Evolutionary conservation across 2,797 vertebrate genomes (phyloP).

Genomic region (Nothura maculosa): DNA sequence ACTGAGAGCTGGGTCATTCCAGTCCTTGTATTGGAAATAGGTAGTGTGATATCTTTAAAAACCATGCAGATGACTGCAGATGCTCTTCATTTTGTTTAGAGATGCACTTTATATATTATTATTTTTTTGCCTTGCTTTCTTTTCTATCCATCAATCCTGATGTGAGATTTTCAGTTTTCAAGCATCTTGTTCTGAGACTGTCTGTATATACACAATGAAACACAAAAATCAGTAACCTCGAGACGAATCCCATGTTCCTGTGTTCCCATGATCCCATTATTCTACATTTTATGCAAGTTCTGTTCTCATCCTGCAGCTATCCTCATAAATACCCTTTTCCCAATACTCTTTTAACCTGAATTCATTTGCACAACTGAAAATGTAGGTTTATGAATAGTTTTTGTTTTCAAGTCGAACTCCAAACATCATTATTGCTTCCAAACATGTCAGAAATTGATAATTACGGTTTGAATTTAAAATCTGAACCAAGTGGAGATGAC

Average conservation of each 20-base stretch:
- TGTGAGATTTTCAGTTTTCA: conserved; percentile 1
- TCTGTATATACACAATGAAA: background rate
- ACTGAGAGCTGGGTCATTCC: background rate
- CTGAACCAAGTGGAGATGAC: background rate
- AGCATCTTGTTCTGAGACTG: background rate
- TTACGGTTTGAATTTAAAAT: background rate
- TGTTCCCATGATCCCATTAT: background rate
- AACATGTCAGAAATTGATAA: background rate
- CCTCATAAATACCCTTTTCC: background rate
- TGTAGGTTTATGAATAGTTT: background rate
- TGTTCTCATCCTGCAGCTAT: background rate
- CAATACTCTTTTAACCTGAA: background rate
- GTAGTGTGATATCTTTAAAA: background rate
- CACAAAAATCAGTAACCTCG: background rate
- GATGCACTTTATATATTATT: background rate
- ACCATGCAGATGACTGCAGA: background rate
- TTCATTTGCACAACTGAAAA: background rate
- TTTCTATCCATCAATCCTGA: background rate
- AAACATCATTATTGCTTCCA: background rate
- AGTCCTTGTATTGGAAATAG: background rate
- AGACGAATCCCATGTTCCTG: background rate
- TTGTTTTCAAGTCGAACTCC: background rate
- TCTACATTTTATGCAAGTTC: background rate
- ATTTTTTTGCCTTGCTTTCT: no score
- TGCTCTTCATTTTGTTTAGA: background rate